Evolutionary conservation across 2,797 vertebrate genomes (phyloP).

Genomic region (Eutrigla gurnardus): DNA sequence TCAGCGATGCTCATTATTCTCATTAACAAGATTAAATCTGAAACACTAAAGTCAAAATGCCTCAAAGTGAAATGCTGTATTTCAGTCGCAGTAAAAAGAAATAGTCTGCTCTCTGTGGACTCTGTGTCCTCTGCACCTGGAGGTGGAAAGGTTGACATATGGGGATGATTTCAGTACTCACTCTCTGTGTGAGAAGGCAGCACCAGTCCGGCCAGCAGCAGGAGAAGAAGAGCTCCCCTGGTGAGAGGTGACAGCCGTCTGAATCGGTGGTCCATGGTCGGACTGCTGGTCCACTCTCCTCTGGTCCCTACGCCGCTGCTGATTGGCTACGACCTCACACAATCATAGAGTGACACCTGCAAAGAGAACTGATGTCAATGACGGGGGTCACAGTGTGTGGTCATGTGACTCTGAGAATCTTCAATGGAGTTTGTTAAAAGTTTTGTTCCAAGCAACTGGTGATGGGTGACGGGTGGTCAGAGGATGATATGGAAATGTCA

Average conservation of each 20-base stretch:
- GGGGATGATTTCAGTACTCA: slow-evolving; percentile 80
- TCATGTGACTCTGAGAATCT: neutral
- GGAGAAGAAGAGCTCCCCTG: slow-evolving; percentile 72
- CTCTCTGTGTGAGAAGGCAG: slow-evolving; percentile 85
- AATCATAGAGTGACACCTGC: slow-evolving; percentile 74
- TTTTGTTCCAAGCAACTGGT: neutral
- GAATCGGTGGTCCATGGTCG: slow-evolving; percentile 87
- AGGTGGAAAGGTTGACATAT: neutral
- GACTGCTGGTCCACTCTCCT: slow-evolving; percentile 75
- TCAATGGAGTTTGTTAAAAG: neutral
- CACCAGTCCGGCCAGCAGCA: slow-evolving; percentile 81
- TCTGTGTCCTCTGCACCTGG: neutral
- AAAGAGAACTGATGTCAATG: slow-evolving; percentile 4
- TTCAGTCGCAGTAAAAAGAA: neutral
- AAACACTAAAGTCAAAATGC: neutral
- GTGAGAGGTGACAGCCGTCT: slow-evolving; percentile 60
- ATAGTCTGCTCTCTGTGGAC: neutral
- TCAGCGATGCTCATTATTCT: neutral
- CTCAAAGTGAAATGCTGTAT: neutral
- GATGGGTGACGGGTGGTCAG: neutral
- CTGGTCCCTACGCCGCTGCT: slow-evolving; percentile 72
- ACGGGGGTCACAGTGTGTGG: neutral
- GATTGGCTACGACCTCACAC: slow-evolving; percentile 64
- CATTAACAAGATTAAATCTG: neutral
- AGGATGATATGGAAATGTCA: no score